Evolutionary conservation across 2,113 vertebrate species (phyloP), one percentile per base, ranked within the genome.

Genomic region (Aviceda subcristata): DNA sequence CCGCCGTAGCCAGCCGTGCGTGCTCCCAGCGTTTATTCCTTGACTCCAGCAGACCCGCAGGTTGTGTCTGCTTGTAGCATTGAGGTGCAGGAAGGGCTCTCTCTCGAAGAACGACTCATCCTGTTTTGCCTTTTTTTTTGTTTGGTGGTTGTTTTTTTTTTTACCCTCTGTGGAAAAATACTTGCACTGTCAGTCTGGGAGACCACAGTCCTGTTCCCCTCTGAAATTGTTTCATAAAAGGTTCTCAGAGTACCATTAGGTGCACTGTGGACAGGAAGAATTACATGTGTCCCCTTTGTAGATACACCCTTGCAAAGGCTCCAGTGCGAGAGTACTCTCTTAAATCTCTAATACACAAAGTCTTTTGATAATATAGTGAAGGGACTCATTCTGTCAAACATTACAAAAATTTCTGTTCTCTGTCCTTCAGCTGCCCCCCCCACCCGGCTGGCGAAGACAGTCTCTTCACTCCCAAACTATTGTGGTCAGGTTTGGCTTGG

Each of bases 1-100:
- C 34, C 1, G 3, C 30, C n/a, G 39, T 39, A 76, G 62, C 71
- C 20, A 14, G 16, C 66, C 0, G 0, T 45, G 51, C 0, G 2
- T 38, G 29, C 32, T 75, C 45, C 48, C 38, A 27, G 15, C 16
- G 3, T 66, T 69, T 62, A 29, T 56, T 88, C 86, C 91, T 91
- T 0, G 0, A 21, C 24, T 73, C 72, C 50, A 26, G 4, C 14
- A 20, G 67, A 51, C 23, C 39, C 50, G 14, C 57, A 50, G n/a
- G 32, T 75, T 88, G 80, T 77, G 39, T n/a, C 55, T 76, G 43
- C 55, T 48, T 3, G 0, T 63, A 38, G 38, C 41, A 17, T 51
- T 4, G 43, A 81, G 60, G 17, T 57, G 64, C 38, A 71, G 90
- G 46, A 63, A 34, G 62, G 56, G 11, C 69, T 41, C 6, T 75